Percentiles rank a stretch among this genome's conserved stretches.
These are phyloP conservation scores for Pelvicachromis taeniatus DNA, from an alignment of 2,113 vertebrate genomes.

Conservation along the genomic window DNA sequence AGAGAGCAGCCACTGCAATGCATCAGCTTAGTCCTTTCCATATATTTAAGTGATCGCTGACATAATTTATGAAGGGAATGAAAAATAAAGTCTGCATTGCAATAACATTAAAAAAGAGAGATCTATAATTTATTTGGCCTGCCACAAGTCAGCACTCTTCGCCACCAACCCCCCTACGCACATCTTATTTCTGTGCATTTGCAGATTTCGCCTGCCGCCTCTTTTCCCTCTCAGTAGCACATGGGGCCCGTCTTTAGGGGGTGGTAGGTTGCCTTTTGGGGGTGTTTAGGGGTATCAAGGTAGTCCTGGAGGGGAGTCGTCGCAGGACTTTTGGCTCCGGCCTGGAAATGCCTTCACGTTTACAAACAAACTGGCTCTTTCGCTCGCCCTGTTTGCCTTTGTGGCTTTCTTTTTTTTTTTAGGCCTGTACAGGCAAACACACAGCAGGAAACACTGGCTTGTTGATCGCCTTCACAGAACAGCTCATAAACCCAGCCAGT, in stretches of 20 bases:
- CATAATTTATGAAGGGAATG: constrained; percentile 64
- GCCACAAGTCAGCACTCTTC: constrained; percentile 36
- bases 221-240: background rate
- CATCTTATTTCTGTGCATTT: constrained; percentile 36
- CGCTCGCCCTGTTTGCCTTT: constrained; percentile 51
- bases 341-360: constrained; percentile 55
- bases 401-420: constrained; percentile 37
- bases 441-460: constrained; percentile 43
- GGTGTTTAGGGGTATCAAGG: constrained; percentile 19
- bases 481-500: constrained; percentile 34
- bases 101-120: constrained; percentile 30
- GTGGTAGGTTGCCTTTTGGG: background rate
- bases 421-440: constrained; percentile 39
- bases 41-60: constrained; percentile 64
- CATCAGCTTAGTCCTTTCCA: constrained; percentile 9
- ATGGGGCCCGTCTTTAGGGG: constrained; percentile 24
- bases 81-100: constrained; percentile 58
- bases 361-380: constrained; percentile 60
- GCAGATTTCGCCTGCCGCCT: constrained; percentile 24
- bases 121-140: constrained; percentile 55
- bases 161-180: background rate
- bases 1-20: constrained; percentile 34
- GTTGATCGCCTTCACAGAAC: constrained; percentile 57
- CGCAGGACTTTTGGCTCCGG: constrained; percentile 8
- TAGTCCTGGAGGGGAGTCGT: background rate